Evolutionary conservation across 1,140 invertebrate species (phyloP), one percentile per base, ranked within the genome.

Genomic region (Theocolax elegans): DNA sequence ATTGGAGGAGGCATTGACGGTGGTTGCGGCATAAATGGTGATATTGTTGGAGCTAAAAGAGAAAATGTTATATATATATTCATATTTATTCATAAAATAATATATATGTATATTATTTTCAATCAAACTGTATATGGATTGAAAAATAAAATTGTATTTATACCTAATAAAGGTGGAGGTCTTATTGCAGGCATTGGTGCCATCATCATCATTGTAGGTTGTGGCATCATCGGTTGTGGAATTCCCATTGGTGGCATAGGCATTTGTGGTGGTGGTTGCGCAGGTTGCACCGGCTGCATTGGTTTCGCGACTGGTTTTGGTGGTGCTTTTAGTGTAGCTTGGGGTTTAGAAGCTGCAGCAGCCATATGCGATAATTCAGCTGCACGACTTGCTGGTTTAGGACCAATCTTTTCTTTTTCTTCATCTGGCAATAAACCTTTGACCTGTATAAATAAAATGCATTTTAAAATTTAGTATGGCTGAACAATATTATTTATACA

Each of bases 381-480:
- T 7, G 81, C 81, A 31, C 86, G 77, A 71, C 79, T 86, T 25
- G 91, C 91, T 1, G 92, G 93, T 81, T 94, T 94, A 0, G 93
- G 92, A 7, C 93, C 93, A 74, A 95, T 95, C 77, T 94, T 95
- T 72, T 98, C 96, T 76, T 97, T 97, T 77, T 97, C 95, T 80
- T 97, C 95, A 81, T 98, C 95, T 0, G 94, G 94, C 64, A 98
- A 83, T 6, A 98, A 86, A 10, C 96, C 96, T 84, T 98, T 97
- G 0, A 72, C 70, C 68, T 70, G 10, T 19, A 60, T 29, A 15
- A 59, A 59, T 42, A 35, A 6, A 35, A 35, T 35, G 10, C 31
- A 10, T 17, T 4, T 19, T 19, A 19, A 19, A 48, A 3, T 17
- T 19, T 48, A 48, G 3, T 17, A 48, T 8, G 19, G 17, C 12